These are phyloP conservation scores for Entelurus aequoreus DNA, from an alignment of 2,113 vertebrate genomes.

Conservation along the genomic window DNA sequence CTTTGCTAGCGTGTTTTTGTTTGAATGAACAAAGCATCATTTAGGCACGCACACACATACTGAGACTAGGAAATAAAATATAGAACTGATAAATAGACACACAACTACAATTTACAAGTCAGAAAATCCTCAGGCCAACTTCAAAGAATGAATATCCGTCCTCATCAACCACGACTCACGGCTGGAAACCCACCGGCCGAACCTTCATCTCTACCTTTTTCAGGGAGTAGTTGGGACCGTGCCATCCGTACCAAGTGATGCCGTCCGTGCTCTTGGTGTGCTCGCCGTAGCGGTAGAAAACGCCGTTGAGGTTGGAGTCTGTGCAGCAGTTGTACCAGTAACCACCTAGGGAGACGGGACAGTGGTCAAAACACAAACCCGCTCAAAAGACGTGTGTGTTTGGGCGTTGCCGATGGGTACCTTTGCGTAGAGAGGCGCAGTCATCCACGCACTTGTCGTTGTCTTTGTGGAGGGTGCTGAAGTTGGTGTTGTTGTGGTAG, in stretches of 20 bases:
- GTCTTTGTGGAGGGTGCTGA: conserved; percentile 96
- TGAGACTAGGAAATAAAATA: conserved; percentile 63
- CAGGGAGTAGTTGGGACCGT: conserved; percentile 88
- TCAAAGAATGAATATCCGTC: conserved; percentile 25
- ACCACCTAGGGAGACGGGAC: conserved; percentile 73
- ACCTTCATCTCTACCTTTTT: conserved; percentile 96
- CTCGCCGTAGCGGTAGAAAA: conserved; percentile 84
- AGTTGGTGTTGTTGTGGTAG: conserved; percentile 98
- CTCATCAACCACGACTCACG: conserved; percentile 38
- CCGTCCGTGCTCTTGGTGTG: conserved; percentile 84
- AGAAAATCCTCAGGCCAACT: conserved; percentile 42
- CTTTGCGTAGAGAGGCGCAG: conserved; percentile 87
- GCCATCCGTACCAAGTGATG: conserved; percentile 97
- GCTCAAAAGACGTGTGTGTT: neutral
- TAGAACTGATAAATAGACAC: conserved; percentile 74
- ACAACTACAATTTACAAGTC: conserved; percentile 75
- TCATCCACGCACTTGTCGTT: conserved; percentile 96
- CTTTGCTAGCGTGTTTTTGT: conserved; percentile 34
- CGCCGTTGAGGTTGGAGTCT: conserved; percentile 92
- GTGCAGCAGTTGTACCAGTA: conserved; percentile 99
- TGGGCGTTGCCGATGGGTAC: conserved; percentile 49
- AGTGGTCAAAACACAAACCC: neutral
- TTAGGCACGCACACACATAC: conserved; percentile 50
- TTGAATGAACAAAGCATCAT: conserved; percentile 33
- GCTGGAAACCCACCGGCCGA: conserved; percentile 80